Evolutionary conservation across 2,888 invertebrate species (phyloP), one percentile per base, ranked within the genome.

Genomic region (Copidosoma aretas): DNA sequence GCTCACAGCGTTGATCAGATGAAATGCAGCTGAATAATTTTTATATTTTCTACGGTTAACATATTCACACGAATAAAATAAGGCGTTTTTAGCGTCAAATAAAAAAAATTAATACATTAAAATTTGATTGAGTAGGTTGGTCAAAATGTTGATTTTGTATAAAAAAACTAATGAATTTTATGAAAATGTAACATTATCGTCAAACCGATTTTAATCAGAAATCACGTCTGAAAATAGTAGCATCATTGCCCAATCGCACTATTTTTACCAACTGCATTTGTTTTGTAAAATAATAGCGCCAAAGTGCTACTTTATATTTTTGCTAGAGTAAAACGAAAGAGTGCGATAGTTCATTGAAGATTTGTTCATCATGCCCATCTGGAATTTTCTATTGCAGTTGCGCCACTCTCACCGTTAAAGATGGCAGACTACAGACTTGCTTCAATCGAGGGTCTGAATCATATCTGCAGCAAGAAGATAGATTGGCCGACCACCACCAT

Each of bases 351-450:
- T 22, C 24, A n/a, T 17, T 21, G 21, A 14, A 63, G 32, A 64
- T 68, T 73, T 65, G 54, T 74, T 75, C 57, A 65, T 59, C 51
- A 54, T 66, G 66, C 56, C 63, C 57, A 68, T 68, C 51, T 68
- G 52, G 24, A 66, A 66, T 70, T 78, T 74, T 79, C 74, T 39
- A 80, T 86, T 87, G 69, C 89, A 91, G 91, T 90, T 85, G 90
- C 91, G 76, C 91, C 91, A 68, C 85, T 91, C 77, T 90, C 91
- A 77, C 91, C 91, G 75, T 87, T 88, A 74, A 90, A 90, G 87
- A 89, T 90, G 85, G 88, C 89, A 74, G 86, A 87, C 81, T 90
- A 86, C 84, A 88, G 90, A 75, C 88, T 89, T 76, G 86, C 86
- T 75, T 88, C 88, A 68, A 82, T 87, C 79, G 88, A 88, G 77